phyloP scores from a whole-genome alignment of 1,140 invertebrate genomes.

The Zaprionus capensis region DNA sequence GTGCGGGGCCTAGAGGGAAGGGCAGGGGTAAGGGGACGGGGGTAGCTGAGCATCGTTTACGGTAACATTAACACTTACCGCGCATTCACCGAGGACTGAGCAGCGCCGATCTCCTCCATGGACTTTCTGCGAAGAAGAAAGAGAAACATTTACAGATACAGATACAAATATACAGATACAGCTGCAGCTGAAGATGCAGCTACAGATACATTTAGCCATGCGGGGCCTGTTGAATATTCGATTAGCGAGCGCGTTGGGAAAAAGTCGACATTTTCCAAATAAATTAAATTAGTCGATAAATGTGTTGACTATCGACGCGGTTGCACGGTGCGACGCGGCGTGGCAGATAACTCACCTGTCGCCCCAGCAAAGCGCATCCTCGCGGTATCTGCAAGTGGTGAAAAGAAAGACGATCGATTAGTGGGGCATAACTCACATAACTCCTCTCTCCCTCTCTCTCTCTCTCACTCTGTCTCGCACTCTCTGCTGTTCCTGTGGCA shows the following conservation, averaged over 20 bases:
- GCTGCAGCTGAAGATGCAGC: conserved; percentile 29
- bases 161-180: conserved; percentile 36
- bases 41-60: conserved; percentile 66
- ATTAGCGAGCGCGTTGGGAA: conserved; percentile 60
- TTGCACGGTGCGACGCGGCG: conserved; percentile 31
- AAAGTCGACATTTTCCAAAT: conserved; percentile 81
- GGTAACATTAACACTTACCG: conserved; percentile 87
- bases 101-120: conserved; percentile 88
- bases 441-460: conserved; percentile 4
- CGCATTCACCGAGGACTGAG: conserved; percentile 87
- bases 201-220: conserved; percentile 50
- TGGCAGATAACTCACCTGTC: conserved; percentile 87
- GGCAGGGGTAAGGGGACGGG: not conserved
- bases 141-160: conserved; percentile 39
- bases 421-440: conserved; percentile 6
- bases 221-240: conserved; percentile 72
- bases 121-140: conserved; percentile 87
- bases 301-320: conserved; percentile 69
- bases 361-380: conserved; percentile 91
- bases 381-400: conserved; percentile 88
- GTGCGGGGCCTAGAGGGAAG: not conserved
- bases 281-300: conserved; percentile 84
- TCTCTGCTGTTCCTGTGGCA: not conserved
- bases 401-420: conserved; percentile 34
- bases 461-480: conserved; percentile 1